Conservation (phyloP, 2,797 vertebrate species). For the Rhadinocentrus ornatus region DNA sequence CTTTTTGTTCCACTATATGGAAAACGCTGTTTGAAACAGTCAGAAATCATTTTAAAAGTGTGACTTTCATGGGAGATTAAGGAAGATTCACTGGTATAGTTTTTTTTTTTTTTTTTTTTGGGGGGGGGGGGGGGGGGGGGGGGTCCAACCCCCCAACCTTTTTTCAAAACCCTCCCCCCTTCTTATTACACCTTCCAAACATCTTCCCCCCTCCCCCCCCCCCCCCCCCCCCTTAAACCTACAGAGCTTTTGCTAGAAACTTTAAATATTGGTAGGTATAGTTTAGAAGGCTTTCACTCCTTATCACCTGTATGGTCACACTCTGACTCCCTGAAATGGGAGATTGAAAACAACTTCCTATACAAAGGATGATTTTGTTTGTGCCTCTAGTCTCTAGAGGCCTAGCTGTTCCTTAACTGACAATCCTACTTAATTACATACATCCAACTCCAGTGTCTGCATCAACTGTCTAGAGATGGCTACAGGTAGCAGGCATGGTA, state of each 20-base stretch:
- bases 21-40: neutral
- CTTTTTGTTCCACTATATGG: neutral
- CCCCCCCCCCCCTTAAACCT: too few relatives aligned
- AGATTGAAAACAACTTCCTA: neutral
- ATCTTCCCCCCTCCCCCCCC: too few relatives aligned
- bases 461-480: neutral
- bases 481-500: neutral
- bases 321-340: neutral
- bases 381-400: constrained; percentile 3
- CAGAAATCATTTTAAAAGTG: neutral
- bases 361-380: neutral
- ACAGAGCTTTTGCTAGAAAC: too few relatives aligned
- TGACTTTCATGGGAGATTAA: neutral
- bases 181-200: too few relatives aligned
- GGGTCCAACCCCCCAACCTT: too few relatives aligned
- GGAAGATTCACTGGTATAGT: too few relatives aligned
- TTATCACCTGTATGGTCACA: neutral
- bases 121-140: too few relatives aligned
- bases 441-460: neutral
- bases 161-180: too few relatives aligned
- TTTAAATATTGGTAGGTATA: neutral
- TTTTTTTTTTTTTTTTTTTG: too few relatives aligned
- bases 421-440: neutral
- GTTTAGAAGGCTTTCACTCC: neutral
- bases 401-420: constrained; percentile 1